phyloP scores from a whole-genome alignment of 1,140 invertebrate species.

The Drosophila insularis region DNA sequence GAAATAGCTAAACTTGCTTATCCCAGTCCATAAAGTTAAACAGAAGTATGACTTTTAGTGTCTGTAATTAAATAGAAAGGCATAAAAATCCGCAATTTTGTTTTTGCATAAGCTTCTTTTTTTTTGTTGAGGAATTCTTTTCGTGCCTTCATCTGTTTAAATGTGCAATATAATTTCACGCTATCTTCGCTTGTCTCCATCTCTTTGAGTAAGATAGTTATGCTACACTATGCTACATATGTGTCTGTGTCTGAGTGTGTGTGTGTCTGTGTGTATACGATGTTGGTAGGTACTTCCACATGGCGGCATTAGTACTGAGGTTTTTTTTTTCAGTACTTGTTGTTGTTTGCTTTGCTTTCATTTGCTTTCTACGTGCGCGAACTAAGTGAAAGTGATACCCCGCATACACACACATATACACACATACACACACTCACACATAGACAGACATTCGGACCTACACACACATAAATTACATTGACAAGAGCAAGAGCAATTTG shows the following conservation, averaged over 20 bases:
- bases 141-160: neutral
- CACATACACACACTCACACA: slow-evolving; percentile 13
- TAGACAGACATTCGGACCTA: neutral
- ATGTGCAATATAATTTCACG: slow-evolving; percentile 2
- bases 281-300: slow-evolving; percentile 31
- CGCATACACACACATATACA: slow-evolving; percentile 24
- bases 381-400: slow-evolving; percentile 73
- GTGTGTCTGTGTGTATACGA: neutral
- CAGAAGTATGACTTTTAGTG: no score
- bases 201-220: neutral
- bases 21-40: no score
- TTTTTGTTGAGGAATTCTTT: neutral
- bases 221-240: neutral
- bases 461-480: slow-evolving; percentile 28
- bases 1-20: no score
- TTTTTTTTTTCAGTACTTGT: slow-evolving; percentile 23
- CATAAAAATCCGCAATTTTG: no score
- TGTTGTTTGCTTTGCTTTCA: slow-evolving; percentile 65
- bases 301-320: slow-evolving; percentile 34
- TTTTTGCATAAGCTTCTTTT: no score
- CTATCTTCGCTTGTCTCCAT: neutral
- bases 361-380: slow-evolving; percentile 77
- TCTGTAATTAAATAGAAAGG: no score
- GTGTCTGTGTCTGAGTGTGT: neutral
- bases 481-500: slow-evolving; percentile 66